Base-by-base conservation (phyloP, 2,888 invertebrate species). In the Machimus atricapillus region DNA sequence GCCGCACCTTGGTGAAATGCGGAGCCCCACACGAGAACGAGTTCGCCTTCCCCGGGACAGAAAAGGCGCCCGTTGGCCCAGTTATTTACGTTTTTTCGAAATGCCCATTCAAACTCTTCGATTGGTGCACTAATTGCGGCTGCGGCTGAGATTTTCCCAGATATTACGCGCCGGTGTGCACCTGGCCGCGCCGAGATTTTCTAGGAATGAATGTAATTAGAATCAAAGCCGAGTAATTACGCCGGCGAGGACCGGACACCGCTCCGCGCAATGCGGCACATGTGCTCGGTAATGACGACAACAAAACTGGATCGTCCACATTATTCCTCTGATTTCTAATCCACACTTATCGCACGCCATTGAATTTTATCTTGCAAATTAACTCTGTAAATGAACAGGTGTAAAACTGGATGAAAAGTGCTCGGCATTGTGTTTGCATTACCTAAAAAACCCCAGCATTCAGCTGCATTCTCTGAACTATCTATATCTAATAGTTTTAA, bases 371-470 rank as follows among this genome's bases (percentile, higher is more conserved):
- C 82, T 82, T 23, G n/a, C 82, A 37, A 37, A 58, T 82, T 82
- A 58, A 37, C 1, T 56, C 19, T 16, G 66, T 23, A 82, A 82
- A 82, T 82, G 82, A 56, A 66, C 81, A 81, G 81, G 81, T 82
- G 82, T 82, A 82, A 82, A 82, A 82, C 82, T 82, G 82, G 82
- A 82, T 82, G 82, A 82, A 82, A 58, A 66, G 19, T n/a, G 27
- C 9, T 16, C 43, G 14, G 14, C 1, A 46, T 27, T 27, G 66
- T 19, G 27, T 66, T 66, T 23, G 27, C 9, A 4, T 7, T 19
- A 40, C 12, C 66, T 66, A 66, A 66, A 66, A 27, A 4, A 12
- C 40, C 23, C 66, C 12, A 66, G 66, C 43, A 46, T 46, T 16
- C 43, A 46, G 4, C 12, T 46, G 16, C 43, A 27, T 66, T 66